A percentile compares a stretch with the other conserved stretches of the same genome.
phyloP scores from a whole-genome alignment of 2,888 invertebrate species.

The Meteorus cinctellus region DNA sequence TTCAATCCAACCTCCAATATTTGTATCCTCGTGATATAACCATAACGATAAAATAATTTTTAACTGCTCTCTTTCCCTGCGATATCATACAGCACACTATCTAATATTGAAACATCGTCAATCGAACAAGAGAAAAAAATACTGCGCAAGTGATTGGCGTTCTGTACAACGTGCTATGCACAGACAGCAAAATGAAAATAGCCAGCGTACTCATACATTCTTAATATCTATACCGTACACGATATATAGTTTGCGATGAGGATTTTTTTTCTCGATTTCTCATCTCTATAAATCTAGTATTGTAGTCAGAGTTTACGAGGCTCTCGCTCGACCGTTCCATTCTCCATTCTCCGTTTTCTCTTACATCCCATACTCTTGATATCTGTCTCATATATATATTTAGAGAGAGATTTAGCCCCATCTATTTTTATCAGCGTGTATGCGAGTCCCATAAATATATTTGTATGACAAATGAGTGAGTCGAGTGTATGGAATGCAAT shows the following conservation, averaged over 20 bases:
- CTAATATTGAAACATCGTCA: not conserved
- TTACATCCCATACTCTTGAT: constrained; percentile 7
- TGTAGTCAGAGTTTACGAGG: constrained; percentile 37
- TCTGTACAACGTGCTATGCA: not conserved
- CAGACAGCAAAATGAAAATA: not conserved
- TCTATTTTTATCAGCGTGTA: constrained; percentile 46
- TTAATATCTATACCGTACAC: constrained; percentile 7
- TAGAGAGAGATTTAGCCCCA: constrained; percentile 43
- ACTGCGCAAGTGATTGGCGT: not conserved
- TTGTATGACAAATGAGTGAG: constrained; percentile 40
- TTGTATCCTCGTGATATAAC: not conserved
- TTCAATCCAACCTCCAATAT: not conserved
- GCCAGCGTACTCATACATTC: constrained; percentile 23
- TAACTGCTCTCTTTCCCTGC: not conserved
- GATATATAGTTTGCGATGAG: constrained; percentile 14
- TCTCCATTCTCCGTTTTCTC: constrained; percentile 9
- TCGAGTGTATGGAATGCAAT: constrained; percentile 40
- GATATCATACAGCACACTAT: not conserved
- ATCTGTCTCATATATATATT: constrained; percentile 15
- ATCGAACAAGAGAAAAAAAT: not conserved
- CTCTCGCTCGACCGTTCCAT: not conserved
- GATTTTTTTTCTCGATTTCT: constrained; percentile 32
- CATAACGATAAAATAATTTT: not conserved
- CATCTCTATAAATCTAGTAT: constrained; percentile 41
- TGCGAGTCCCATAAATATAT: constrained; percentile 52